These are phyloP conservation scores for Gymnocephalus cernua DNA, from an alignment of 2,113 vertebrate species.

Conservation along the genomic window DNA sequence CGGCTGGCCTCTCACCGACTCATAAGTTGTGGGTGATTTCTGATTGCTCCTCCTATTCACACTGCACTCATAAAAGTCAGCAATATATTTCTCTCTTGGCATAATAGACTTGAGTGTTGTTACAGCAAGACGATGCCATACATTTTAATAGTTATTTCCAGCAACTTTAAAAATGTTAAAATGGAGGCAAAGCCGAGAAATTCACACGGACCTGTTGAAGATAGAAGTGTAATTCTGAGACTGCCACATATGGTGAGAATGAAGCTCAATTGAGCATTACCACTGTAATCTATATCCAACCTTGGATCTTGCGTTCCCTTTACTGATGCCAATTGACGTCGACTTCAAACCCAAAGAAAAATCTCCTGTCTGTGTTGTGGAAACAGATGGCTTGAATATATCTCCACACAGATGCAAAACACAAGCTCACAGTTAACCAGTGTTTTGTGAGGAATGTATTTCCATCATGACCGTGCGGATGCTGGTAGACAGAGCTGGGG, in stretches of 20 bases:
- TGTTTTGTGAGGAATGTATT: slow-evolving; percentile 36
- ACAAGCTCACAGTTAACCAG: slow-evolving; percentile 40
- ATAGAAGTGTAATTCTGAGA: background rate
- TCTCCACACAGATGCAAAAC: slow-evolving; percentile 41
- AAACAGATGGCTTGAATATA: slow-evolving; percentile 57
- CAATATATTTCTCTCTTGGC: background rate
- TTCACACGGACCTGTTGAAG: background rate
- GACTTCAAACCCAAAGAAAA: slow-evolving; percentile 25
- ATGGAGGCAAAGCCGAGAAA: background rate
- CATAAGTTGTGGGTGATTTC: slow-evolving; percentile 54
- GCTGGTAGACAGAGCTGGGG: slow-evolving; percentile 47
- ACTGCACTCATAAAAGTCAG: slow-evolving; percentile 25
- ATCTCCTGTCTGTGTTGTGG: slow-evolving; percentile 38
- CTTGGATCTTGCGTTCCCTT: slow-evolving; percentile 13
- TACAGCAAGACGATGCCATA: background rate
- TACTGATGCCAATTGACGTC: slow-evolving; percentile 12
- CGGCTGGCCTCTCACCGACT: slow-evolving; percentile 52
- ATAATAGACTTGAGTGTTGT: background rate
- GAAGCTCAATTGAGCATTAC: slow-evolving; percentile 9
- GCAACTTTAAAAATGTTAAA: slow-evolving; percentile 5
- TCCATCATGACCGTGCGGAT: slow-evolving; percentile 38
- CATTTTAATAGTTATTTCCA: background rate
- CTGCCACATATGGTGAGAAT: slow-evolving; percentile 23
- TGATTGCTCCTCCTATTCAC: slow-evolving; percentile 35
- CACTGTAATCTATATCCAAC: slow-evolving; percentile 19